Conservation (phyloP, 2,888 invertebrate genomes). For the Idaea dimidiata region DNA sequence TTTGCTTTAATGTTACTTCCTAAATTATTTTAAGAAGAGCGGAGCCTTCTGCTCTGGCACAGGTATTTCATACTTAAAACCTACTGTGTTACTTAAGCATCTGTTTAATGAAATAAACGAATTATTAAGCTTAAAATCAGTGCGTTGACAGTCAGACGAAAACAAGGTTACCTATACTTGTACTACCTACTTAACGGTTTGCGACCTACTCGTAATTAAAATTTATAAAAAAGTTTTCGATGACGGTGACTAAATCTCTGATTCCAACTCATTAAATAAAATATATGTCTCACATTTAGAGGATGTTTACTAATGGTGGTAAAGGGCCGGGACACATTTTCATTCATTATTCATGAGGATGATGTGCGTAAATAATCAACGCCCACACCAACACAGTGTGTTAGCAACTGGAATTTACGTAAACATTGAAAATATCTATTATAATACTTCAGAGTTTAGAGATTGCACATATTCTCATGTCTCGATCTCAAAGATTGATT, state of each 20-base stretch:
- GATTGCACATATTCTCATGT: neutral
- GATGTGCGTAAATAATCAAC: constrained; percentile 37
- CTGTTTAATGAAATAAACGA: too few species aligned
- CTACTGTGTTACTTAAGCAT: too few species aligned
- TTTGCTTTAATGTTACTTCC: too few species aligned
- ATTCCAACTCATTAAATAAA: neutral
- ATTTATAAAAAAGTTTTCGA: neutral
- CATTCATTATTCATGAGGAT: constrained; percentile 29
- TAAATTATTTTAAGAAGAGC: too few species aligned
- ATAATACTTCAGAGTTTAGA: neutral
- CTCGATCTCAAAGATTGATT: too few species aligned
- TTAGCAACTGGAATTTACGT: constrained; percentile 28
- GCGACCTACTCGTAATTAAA: neutral
- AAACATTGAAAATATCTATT: constrained; percentile 19
- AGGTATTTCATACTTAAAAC: too few species aligned
- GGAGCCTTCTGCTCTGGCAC: too few species aligned
- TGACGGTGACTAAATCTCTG: neutral
- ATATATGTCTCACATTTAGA: constrained; percentile 20
- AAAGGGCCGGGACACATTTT: constrained; percentile 20
- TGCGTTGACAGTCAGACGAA: too few species aligned
- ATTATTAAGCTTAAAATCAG: too few species aligned
- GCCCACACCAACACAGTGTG: constrained; percentile 32
- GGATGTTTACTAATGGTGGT: constrained; percentile 11
- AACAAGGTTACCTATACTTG: too few species aligned
- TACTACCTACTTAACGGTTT: too few species aligned